phyloP scores from a whole-genome alignment of 2,888 invertebrate genomes.

The Heliconius cydno region DNA sequence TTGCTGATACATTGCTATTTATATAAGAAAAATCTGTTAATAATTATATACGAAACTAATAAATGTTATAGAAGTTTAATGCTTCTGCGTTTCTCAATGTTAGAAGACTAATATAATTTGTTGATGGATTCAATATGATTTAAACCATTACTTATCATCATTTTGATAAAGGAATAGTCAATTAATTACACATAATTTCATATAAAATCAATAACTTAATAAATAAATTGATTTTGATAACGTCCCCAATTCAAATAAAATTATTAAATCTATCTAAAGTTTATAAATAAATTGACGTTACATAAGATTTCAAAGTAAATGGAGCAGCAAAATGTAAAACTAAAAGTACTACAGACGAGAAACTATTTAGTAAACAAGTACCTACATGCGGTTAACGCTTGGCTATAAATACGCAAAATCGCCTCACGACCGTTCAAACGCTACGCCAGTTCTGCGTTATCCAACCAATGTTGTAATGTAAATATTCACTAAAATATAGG shows the following conservation, averaged over 20 bases:
- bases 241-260: not conserved
- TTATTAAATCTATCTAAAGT: not conserved
- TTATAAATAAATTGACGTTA: not conserved
- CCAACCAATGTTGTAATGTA: not conserved
- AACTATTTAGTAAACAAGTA: slow-evolving; percentile 37
- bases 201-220: not conserved
- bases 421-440: slow-evolving; percentile 23
- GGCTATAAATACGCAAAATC: slow-evolving; percentile 36
- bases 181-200: no score
- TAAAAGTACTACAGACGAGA: slow-evolving; percentile 23
- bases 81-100: not conserved
- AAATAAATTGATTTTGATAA: not conserved
- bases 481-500: not conserved
- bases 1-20: no score
- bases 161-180: not conserved
- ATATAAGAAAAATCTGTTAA: no score
- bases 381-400: slow-evolving; percentile 22
- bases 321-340: slow-evolving; percentile 5
- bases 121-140: not conserved
- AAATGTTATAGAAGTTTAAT: not conserved
- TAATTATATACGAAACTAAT: not conserved
- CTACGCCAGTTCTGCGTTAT: not conserved
- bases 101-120: not conserved
- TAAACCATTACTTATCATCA: not conserved
- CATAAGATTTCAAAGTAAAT: not conserved